Evolutionary conservation across 2,888 invertebrate genomes (phyloP).

Genomic region (Carpatolechia fugitivella): DNA sequence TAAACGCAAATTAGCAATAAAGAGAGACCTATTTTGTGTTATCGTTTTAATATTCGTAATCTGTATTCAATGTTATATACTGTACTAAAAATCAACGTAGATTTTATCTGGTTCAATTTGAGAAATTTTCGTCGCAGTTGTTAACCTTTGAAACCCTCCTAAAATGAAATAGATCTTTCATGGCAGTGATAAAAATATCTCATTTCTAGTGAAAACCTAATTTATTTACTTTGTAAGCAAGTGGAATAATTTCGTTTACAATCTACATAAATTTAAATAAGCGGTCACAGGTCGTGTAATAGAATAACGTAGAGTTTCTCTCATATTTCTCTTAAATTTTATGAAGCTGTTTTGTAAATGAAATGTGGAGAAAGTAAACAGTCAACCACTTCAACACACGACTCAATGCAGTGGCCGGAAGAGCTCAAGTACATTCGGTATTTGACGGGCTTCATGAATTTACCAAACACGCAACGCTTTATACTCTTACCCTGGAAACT

Average conservation of each 20-base stretch:
- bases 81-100: not conserved
- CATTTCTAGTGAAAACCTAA: constrained; percentile 8
- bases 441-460: constrained; percentile 40
- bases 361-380: not conserved
- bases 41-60: not conserved
- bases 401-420: not conserved
- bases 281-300: not conserved
- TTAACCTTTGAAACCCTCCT: not conserved
- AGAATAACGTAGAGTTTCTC: not conserved
- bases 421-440: constrained; percentile 17
- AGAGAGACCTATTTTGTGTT: not conserved
- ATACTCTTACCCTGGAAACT: not conserved
- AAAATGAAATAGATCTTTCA: constrained; percentile 8
- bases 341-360: not conserved
- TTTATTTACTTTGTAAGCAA: constrained; percentile 12
- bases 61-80: not conserved
- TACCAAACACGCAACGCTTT: constrained; percentile 27
- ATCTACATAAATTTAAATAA: constrained; percentile 10
- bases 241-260: constrained; percentile 8
- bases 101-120: not conserved
- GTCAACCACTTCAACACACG: not conserved
- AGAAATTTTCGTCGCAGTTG: not conserved
- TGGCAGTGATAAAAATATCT: constrained; percentile 8
- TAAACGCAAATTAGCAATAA: no score
- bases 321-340: not conserved